A percentile compares a stretch with the other conserved stretches of the same genome.
phyloP scores from a whole-genome alignment of 2,797 vertebrate genomes.

The Erethizon dorsatum region DNA sequence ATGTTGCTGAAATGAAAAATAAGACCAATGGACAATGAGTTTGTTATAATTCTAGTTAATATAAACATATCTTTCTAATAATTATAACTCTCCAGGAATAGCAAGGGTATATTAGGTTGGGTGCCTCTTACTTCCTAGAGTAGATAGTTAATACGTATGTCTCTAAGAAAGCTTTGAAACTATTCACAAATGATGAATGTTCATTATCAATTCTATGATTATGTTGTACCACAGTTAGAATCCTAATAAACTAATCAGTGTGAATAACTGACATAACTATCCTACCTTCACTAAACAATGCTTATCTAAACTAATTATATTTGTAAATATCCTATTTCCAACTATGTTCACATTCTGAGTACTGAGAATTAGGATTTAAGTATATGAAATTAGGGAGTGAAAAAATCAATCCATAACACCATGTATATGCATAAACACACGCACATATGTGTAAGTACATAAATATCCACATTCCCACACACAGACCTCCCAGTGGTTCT shows the following conservation, averaged over 20 bases:
- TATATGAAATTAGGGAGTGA: background rate
- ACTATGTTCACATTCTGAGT: background rate
- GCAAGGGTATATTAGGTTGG: background rate
- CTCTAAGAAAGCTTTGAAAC: background rate
- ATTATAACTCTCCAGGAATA: background rate
- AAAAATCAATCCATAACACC: background rate
- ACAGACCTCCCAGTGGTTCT: background rate
- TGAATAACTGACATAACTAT: background rate
- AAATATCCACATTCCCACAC: background rate
- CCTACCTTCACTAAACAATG: background rate
- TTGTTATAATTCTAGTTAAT: background rate
- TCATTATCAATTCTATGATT: background rate
- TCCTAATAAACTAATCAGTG: constrained; percentile 1
- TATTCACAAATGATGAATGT: background rate
- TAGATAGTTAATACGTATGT: background rate
- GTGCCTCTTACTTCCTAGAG: background rate
- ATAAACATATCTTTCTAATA: constrained; percentile 23
- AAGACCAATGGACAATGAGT: background rate
- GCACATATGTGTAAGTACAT: background rate
- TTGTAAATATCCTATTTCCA: background rate
- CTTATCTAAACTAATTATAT: background rate
- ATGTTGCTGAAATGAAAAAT: background rate
- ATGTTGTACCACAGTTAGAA: background rate
- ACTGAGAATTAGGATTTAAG: background rate
- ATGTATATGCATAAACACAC: background rate